Evolutionary conservation across 2,888 invertebrate genomes (phyloP), one percentile per base, ranked within the genome.

Genomic region (Aphidius colemani): DNA sequence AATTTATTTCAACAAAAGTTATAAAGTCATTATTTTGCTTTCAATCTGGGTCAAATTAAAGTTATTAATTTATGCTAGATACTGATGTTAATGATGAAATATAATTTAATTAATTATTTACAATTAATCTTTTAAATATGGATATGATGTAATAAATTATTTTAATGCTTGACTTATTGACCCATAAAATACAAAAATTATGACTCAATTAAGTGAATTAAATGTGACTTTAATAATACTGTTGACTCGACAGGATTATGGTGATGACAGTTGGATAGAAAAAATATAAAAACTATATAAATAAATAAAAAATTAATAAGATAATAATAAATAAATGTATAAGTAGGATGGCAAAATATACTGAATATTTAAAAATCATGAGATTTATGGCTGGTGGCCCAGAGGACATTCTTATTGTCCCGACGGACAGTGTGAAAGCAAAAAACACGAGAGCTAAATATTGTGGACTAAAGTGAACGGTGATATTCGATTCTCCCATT

Each of bases 321-420:
- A 41, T 50, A 39, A 30, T 30, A 57, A 57, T 48, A 53, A 53
- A 59, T 46, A 59, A 61, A 65, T 46, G 40, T 61, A 57, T 48
- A 53, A 45, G 8, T 43, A 44, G 53, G 39, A 46, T 11, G 56
- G 43, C 56, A 56, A 56, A 59, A 62, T 66, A 50, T 59, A 55
- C 59, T 44, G 55, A 62, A 62, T 66, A 66, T 66, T 56, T 61
- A 61, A 41, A 61, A 61, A 53, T 53, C 53, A 40, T 8, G 40
- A 53, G 53, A 53, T 53, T 53, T 53, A 53, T 53, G 13, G 13
- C 43, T 43, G 13, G n/a, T 13, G 43, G 53, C 53, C 13, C 40
- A 30, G 40, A 8, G 13, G 11, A n/a, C 43, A 53, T 53, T 53
- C 13, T 61, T 53, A 53, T 55, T 55, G 61, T 61, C 30, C 61